Conservation (phyloP, 2,888 invertebrate genomes). For the Sinelater perroti region DNA sequence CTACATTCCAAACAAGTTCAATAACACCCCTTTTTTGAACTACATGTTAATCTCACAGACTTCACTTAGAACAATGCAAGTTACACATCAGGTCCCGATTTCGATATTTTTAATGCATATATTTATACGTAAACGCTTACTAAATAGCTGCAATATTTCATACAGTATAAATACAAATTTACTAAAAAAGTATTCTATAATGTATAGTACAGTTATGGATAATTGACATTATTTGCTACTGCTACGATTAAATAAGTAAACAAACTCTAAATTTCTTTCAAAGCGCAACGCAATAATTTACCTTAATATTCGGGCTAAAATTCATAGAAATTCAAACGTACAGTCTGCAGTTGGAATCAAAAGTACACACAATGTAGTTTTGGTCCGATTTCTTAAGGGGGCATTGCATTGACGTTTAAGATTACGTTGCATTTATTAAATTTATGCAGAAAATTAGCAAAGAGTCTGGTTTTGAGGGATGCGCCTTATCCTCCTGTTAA, state of each 20-base stretch:
- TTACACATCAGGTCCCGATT: constrained; percentile 12
- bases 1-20: neutral
- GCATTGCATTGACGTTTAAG: too few relatives aligned
- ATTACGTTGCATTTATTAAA: too few relatives aligned
- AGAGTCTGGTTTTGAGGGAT: too few relatives aligned
- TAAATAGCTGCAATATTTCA: neutral
- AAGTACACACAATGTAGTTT: constrained; percentile 16
- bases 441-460: too few relatives aligned
- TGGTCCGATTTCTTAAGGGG: too few relatives aligned
- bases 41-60: neutral
- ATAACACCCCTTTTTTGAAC: too few relatives aligned
- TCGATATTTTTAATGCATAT: constrained; percentile 6
- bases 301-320: constrained; percentile 1
- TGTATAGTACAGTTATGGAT: constrained; percentile 23
- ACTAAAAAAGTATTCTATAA: constrained; percentile 20
- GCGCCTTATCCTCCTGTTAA: too few relatives aligned
- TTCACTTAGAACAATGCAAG: constrained; percentile 1
- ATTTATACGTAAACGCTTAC: too few relatives aligned
- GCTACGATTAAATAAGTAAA: constrained; percentile 10
- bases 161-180: neutral
- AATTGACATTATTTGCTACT: constrained; percentile 26
- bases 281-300: neutral
- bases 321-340: constrained; percentile 6
- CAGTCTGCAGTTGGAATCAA: constrained; percentile 1
- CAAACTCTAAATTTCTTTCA: constrained; percentile 12